A percentile compares a stretch with the other conserved stretches of the same genome.
Conservation (phyloP, 37 sponge, comb jelly and placozoan genomes). For the Halisarca cf. caerulea region DNA sequence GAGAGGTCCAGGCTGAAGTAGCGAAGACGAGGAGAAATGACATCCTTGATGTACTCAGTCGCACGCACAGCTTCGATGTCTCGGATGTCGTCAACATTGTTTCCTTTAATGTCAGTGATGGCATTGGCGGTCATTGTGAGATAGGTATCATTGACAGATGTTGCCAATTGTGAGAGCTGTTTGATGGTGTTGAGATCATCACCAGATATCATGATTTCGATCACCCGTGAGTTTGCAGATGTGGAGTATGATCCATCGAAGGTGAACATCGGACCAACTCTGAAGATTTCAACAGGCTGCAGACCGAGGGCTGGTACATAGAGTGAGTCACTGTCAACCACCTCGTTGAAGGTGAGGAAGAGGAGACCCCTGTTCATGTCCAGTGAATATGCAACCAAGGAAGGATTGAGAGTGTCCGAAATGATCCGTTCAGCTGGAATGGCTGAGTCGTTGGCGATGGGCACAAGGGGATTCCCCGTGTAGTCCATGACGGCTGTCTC, state of each 20-base stretch:
- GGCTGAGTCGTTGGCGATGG: constrained; percentile 40
- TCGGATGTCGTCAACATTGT: constrained; percentile 44
- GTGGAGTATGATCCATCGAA: constrained; percentile 31
- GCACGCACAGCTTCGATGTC: constrained; percentile 52
- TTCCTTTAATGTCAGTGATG: constrained; percentile 65
- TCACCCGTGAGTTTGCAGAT: constrained; percentile 29
- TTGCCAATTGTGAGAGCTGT: constrained; percentile 42
- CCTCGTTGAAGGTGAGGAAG: constrained; percentile 74
- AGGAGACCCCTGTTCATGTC: constrained; percentile 67
- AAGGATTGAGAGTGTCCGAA: constrained; percentile 52
- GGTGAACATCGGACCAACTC: constrained; percentile 41
- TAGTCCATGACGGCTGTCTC: constrained; percentile 49
- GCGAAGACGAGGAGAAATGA: constrained; percentile 48
- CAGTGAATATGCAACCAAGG: constrained; percentile 42
- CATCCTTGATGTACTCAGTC: constrained; percentile 49
- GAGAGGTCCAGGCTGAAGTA: constrained; percentile 64
- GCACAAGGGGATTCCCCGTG: constrained; percentile 27
- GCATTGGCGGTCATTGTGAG: constrained; percentile 54
- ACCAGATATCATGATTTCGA: constrained; percentile 54
- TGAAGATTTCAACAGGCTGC: constrained; percentile 49
- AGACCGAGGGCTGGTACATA: constrained; percentile 40
- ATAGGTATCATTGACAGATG: constrained; percentile 36
- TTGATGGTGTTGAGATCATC: constrained; percentile 83
- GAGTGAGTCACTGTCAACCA: constrained; percentile 68
- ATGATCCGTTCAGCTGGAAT: constrained; percentile 12